Evolutionary conservation across 2,888 invertebrate species (phyloP), one percentile per base, ranked within the genome.

Genomic region (Altica lythri): DNA sequence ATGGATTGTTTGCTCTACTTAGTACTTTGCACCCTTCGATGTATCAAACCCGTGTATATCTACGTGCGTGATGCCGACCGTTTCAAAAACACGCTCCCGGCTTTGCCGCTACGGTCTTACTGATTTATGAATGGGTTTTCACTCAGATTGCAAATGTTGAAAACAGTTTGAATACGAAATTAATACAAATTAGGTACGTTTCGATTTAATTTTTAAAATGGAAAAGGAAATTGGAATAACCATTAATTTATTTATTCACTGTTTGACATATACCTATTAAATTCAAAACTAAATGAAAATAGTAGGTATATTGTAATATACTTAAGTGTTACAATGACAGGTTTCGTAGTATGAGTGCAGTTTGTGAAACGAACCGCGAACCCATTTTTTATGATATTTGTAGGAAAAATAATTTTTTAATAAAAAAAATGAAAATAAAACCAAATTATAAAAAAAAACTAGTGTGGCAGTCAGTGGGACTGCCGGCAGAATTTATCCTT

Each of bases 1-100:
- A 75, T 75, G 74, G 75, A 73, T 74, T 75, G 74, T 74, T 74
- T 75, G 74, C 68, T 69, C 62, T 66, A 53, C 53, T 57, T 47
- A 57, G 53, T 53, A 53, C 53, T 53, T 13, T 27, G 38, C 63
- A 63, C 62, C 67, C 67, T 68, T 64, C 65, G 68, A 68, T 64
- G 67, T 68, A 70, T 69, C 68, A 69, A 68, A 65, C 63, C 18
- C n/a, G n/a, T n/a, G n/a, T n/a, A n/a, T n/a, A 45, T 46, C 46
- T 42, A 50, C 53, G 57, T 60, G 57, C 55, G 58, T 63, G 59
- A 57, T 62, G 61, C 54, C 49, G 57, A 59, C 57, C 54, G 53
- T 60, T 61, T 50, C 40, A 50, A 52, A 53, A 59, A 56, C 52
- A 57, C 46, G 53, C 53, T 53, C n/a, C n/a, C n/a, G n/a, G n/a